Percentiles rank a stretch among this genome's conserved stretches.
phyloP scores from a whole-genome alignment of 2,888 invertebrate species.

The Oscheius onirici region DNA sequence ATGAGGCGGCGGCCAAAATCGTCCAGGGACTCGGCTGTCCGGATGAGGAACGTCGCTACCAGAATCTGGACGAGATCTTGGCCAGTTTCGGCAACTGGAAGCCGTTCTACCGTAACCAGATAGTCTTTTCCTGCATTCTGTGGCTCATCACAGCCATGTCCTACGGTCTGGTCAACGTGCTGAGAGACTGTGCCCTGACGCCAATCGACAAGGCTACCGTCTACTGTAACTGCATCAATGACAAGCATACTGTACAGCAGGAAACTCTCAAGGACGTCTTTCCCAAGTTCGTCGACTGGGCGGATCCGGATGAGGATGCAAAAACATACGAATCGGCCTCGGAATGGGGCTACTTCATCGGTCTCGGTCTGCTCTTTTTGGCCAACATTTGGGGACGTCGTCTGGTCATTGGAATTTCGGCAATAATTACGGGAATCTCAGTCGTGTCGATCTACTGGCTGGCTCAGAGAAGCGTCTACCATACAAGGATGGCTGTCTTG shows the following conservation, averaged over 20 bases:
- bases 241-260: constrained; percentile 1
- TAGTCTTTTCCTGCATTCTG: neutral
- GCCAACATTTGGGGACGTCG: constrained; percentile 2
- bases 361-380: neutral
- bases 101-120: constrained; percentile 3
- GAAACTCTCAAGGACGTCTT: neutral
- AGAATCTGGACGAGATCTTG: constrained; percentile 6
- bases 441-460: neutral
- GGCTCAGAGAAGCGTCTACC: neutral
- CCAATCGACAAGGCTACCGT: neutral
- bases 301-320: neutral
- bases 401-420: neutral
- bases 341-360: neutral
- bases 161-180: neutral
- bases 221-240: constrained; percentile 7
- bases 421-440: neutral
- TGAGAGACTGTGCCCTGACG: neutral
- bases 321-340: neutral
- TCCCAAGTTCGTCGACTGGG: neutral
- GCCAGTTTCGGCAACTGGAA: constrained; percentile 16
- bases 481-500: neutral
- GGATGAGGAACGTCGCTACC: neutral
- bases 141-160: neutral
- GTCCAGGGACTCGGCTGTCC: neutral
- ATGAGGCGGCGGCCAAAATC: too few species aligned